Evolutionary conservation across 2,888 invertebrate species (phyloP).

Genomic region (Euphydryas editha): DNA sequence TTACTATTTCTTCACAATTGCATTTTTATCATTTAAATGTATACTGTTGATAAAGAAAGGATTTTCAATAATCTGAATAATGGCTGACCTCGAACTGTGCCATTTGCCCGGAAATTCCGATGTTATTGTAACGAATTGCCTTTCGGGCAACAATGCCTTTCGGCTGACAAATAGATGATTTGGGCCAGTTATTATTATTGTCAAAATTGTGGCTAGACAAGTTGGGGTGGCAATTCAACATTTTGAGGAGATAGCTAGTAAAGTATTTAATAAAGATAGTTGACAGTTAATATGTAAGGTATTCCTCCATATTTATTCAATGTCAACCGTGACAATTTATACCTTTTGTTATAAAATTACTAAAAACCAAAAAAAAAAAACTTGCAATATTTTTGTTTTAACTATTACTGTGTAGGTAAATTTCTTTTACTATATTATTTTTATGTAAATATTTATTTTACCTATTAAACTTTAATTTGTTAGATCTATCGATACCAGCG

Average conservation of each 20-base stretch:
- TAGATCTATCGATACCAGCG: neutral
- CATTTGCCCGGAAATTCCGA: conserved; percentile 23
- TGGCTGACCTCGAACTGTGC: conserved; percentile 14
- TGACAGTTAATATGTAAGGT: neutral
- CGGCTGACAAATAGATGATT: conserved; percentile 65
- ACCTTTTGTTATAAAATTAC: too few species aligned
- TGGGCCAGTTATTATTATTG: conserved; percentile 53
- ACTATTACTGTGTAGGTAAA: too few species aligned
- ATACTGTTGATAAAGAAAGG: conserved; percentile 4
- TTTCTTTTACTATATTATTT: too few species aligned
- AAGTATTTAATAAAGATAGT: neutral
- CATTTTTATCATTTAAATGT: neutral
- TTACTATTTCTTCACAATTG: neutral
- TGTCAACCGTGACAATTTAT: too few species aligned
- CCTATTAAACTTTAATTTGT: neutral
- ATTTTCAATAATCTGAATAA: conserved; percentile 5
- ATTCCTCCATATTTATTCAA: too few species aligned
- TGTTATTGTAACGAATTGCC: conserved; percentile 31
- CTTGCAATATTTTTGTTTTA: too few species aligned
- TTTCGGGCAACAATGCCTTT: conserved; percentile 25
- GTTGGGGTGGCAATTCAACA: conserved; percentile 43
- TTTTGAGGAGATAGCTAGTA: conserved; percentile 1
- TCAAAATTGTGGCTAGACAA: conserved; percentile 29
- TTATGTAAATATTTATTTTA: neutral
- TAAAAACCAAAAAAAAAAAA: too few species aligned